Base-by-base conservation (phyloP, 1,140 invertebrate genomes). In the Microplitis demolitor region DNA sequence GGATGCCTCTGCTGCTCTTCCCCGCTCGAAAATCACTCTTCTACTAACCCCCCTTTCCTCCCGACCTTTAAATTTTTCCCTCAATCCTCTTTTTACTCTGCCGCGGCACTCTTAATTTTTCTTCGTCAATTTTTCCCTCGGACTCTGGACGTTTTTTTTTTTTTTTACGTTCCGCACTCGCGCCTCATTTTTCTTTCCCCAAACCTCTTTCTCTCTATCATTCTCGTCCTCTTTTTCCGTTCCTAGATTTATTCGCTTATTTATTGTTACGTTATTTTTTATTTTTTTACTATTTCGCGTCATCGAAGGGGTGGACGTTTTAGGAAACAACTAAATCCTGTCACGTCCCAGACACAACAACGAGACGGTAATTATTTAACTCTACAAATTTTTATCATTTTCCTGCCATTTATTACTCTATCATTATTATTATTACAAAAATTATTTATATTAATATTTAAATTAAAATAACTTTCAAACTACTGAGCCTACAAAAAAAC, bases 1-100 rank as follows among this genome's bases (percentile, higher is more conserved):
- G 85, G 84, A 87, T 86, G 84, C 85, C 84, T 84, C 79, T 80
- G 78, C 82, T 83, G 80, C 70, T 63, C 73, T 31, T 11, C 72
- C 33, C 61, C 74, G 70, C 76, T 51, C 61, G 54, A 72, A 45
- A 45, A 45, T 45, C 39, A 66, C 68, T 79, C 80, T 53, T 82
- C 81, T 80, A 77, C 78, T 75, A 80, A 80, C 81, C 78, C n/a
- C 70, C 60, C 53, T 71, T 51, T 75, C 64, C 56, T 61, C 75
- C 71, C 37, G 51, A 53, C 75, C 72, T 66, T 77, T 78, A 69
- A 75, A 76, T 75, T 78, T 77, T 78, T 62, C 76, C 66, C 73
- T 78, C 72, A 74, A 68, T 74, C 78, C 68, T 74, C 77, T 71
- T 75, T 76, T 73, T 75, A 72, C 39, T 33, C 24, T 14, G 34